Base-by-base conservation (phyloP, 2,113 vertebrate genomes). In the Podilymbus podiceps region DNA sequence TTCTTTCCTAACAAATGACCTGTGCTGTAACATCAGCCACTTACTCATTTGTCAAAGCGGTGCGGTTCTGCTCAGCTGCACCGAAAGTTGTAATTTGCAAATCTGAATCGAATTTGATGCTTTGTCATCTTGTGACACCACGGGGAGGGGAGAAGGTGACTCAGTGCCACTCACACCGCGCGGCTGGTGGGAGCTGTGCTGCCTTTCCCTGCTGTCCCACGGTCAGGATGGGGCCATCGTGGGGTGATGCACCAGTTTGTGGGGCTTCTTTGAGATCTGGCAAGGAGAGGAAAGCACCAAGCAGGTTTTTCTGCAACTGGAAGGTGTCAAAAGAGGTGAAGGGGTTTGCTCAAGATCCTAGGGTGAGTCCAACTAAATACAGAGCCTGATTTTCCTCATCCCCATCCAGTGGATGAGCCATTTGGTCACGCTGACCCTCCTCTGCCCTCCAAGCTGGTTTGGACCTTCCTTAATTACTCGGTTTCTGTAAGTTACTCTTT, bases 1-100 rank as follows among this genome's bases (percentile, higher is more conserved):
- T 60, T 23, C 89, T 59, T 82, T 94, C 77, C 71, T 96, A 96
- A 94, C 93, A 93, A 95, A 97, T 83, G 96, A 96, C 96, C 95
- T 91, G 76, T 59, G 74, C 75, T 28, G 67, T 72, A 93, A 42
- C 90, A 93, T 30, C 88, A 81, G 87, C 76, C 60, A 78, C 82
- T 81, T 27, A 47, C 63, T 60, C 44, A 60, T 58, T 47, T 72
- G 94, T 90, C 92, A 95, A 15, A 20, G 30, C 20, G 7, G 53
- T 8, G 11, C 10, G 15, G 66, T 56, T 75, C 93, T 52, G 93
- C 93, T 86, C 50, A 10, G 60, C 81, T 56, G 76, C 76, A 75
- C 85, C n/a, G 1, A 24, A 63, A 58, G 85, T 12, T 62, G 76
- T 50, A 62, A 71, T 89, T 75, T 79, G 77, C 60, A 71, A 53